phyloP scores from a whole-genome alignment of 2,888 invertebrate genomes.

The Glaucopsyche alexis region DNA sequence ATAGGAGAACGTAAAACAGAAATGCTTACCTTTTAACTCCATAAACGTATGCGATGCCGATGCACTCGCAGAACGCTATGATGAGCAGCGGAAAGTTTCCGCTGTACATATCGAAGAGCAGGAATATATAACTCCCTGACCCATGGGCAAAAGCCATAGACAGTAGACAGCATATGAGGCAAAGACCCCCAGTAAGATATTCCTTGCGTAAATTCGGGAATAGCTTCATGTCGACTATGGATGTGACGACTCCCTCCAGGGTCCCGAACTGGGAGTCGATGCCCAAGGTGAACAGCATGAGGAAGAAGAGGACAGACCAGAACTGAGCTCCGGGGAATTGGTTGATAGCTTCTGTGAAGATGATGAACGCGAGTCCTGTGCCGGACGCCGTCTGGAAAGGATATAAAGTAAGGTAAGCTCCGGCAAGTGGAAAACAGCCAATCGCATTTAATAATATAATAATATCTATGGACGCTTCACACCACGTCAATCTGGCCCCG shows the following conservation, averaged over 20 bases:
- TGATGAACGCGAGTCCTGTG: slow-evolving; percentile 97
- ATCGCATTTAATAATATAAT: no score
- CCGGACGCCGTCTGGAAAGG: slow-evolving; percentile 93
- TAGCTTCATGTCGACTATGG: slow-evolving; percentile 96
- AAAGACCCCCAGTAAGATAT: slow-evolving; percentile 89
- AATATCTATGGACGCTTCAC: no score
- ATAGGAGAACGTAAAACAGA: no score
- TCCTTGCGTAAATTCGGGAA: slow-evolving; percentile 95
- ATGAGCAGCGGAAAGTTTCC: slow-evolving; percentile 95
- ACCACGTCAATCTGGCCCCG: no score
- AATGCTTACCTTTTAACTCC: slow-evolving; percentile 88
- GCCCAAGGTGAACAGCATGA: slow-evolving; percentile 97
- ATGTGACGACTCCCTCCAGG: slow-evolving; percentile 96
- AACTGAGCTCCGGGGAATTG: slow-evolving; percentile 98
- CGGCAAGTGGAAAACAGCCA: no score
- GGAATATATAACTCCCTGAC: slow-evolving; percentile 95
- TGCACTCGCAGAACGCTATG: slow-evolving; percentile 95
- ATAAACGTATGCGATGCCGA: slow-evolving; percentile 96
- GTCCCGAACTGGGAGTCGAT: slow-evolving; percentile 98
- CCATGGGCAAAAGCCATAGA: slow-evolving; percentile 96
- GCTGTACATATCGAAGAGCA: slow-evolving; percentile 95
- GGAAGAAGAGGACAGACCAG: slow-evolving; percentile 97
- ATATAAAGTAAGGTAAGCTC: slow-evolving; percentile 30
- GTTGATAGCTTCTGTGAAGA: slow-evolving; percentile 98
- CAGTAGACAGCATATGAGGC: slow-evolving; percentile 88